Evolutionary conservation across 2,888 invertebrate genomes (phyloP).

Genomic region (Fragum whitleyi): DNA sequence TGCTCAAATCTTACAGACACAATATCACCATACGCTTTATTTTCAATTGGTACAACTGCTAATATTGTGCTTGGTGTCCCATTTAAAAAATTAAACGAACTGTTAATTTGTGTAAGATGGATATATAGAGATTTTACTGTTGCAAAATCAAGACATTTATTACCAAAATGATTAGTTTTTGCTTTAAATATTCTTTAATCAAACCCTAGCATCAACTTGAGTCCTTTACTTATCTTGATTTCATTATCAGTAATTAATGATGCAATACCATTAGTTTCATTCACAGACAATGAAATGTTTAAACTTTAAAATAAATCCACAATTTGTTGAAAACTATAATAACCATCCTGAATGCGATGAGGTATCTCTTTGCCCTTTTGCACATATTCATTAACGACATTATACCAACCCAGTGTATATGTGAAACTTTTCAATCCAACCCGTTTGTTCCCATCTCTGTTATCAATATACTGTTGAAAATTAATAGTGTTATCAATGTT

Average conservation of each 20-base stretch:
- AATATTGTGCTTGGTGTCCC: constrained; percentile 44
- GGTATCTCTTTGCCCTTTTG: constrained; percentile 27
- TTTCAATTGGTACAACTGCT: constrained; percentile 45
- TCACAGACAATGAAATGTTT: constrained; percentile 40
- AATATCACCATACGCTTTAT: constrained; percentile 54
- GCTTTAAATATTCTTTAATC: constrained; percentile 33
- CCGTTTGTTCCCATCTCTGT: constrained; percentile 33
- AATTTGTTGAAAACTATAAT: constrained; percentile 49
- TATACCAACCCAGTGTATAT: constrained; percentile 48
- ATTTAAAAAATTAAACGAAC: constrained; percentile 35
- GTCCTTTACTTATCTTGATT: constrained; percentile 40
- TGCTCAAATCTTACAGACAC: constrained; percentile 36
- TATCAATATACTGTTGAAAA: constrained; percentile 47
- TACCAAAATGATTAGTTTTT: constrained; percentile 32
- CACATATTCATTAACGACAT: constrained; percentile 35
- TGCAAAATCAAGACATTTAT: constrained; percentile 44
- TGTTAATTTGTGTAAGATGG: constrained; percentile 49
- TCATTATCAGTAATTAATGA: constrained; percentile 33
- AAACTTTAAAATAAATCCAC: constrained; percentile 38
- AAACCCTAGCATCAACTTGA: constrained; percentile 41
- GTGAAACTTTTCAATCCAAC: constrained; percentile 44
- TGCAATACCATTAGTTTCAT: constrained; percentile 47
- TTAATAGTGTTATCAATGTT: constrained; percentile 44
- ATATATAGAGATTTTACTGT: constrained; percentile 35
- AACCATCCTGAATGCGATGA: constrained; percentile 25